Conservation (phyloP, 2,797 vertebrate species). For the Molothrus ater region DNA sequence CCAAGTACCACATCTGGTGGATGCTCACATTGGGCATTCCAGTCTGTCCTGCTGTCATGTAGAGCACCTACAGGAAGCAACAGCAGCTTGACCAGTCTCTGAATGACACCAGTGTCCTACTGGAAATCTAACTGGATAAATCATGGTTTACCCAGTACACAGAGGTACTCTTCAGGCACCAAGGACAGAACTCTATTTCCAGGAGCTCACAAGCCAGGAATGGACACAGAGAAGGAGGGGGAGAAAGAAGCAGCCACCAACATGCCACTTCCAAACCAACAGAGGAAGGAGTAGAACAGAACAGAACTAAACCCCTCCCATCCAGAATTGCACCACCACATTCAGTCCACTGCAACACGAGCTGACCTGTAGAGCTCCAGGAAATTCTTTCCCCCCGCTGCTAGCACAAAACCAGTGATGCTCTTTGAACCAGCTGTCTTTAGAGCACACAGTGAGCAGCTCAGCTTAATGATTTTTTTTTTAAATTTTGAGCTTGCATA, state of each 20-base stretch:
- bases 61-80: background rate
- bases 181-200: background rate
- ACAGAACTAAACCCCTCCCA: background rate
- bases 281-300: background rate
- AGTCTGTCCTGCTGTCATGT: background rate
- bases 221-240: background rate
- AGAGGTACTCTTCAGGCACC: background rate
- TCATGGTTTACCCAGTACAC: background rate
- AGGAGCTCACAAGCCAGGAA: background rate
- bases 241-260: background rate
- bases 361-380: background rate
- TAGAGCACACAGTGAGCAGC: background rate
- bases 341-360: background rate
- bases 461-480: background rate
- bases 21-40: background rate
- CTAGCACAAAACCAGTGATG: background rate
- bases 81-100: background rate
- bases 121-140: background rate
- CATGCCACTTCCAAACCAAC: background rate
- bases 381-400: background rate
- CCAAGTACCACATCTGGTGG: background rate
- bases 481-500: background rate
- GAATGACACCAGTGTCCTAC: background rate
- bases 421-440: background rate
- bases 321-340: background rate